These are phyloP conservation scores for Pterocles burchelli DNA, from an alignment of 2,113 vertebrate species.

Conservation along the genomic window DNA sequence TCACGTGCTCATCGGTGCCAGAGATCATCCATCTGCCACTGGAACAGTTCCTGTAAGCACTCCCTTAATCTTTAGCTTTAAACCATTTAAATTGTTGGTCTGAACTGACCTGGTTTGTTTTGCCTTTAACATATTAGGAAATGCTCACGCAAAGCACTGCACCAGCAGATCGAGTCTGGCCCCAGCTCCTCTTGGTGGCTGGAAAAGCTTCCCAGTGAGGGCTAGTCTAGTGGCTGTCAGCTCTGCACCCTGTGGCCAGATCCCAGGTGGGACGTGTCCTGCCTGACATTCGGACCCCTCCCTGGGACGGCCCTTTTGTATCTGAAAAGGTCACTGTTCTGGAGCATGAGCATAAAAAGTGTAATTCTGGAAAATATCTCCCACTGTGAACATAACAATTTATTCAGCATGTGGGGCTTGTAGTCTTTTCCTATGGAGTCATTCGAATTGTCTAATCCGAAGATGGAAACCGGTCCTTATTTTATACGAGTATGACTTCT, in stretches of 20 bases:
- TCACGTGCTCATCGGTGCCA: neutral
- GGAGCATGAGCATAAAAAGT: neutral
- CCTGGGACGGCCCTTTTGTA: neutral
- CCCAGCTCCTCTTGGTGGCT: neutral
- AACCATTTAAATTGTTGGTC: constrained; percentile 51
- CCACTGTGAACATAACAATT: neutral
- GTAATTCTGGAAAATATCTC: neutral
- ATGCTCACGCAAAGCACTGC: neutral
- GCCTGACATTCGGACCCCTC: neutral
- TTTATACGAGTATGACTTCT: neutral
- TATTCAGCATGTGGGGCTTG: neutral
- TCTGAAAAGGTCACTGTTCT: neutral
- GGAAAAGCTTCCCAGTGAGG: neutral
- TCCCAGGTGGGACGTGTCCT: neutral
- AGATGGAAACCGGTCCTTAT: neutral
- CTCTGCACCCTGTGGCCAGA: neutral
- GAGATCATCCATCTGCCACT: constrained; percentile 7
- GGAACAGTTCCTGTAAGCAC: constrained; percentile 15
- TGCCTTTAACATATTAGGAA: neutral
- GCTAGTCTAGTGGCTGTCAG: neutral
- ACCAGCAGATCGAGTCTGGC: neutral
- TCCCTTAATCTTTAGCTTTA: constrained; percentile 53
- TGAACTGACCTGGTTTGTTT: constrained; percentile 35
- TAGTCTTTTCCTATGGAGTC: neutral
- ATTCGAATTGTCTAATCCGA: neutral